phyloP scores from a whole-genome alignment of 1,140 invertebrate species.

The Dinoponera quadriceps region DNA sequence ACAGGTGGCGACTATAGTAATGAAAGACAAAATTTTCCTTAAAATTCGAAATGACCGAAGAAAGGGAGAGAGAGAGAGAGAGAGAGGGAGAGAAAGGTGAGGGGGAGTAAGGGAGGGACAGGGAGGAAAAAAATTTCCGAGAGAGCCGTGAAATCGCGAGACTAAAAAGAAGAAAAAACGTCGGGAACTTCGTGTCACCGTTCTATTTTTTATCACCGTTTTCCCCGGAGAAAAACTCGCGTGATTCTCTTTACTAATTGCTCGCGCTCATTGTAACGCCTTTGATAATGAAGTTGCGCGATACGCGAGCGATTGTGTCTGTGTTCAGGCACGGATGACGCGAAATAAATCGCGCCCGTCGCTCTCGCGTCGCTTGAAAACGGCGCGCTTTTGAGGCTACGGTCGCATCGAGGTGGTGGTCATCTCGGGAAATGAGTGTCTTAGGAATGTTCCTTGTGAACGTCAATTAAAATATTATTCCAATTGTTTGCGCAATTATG shows the following conservation, averaged over 20 bases:
- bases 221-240: background rate
- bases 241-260: background rate
- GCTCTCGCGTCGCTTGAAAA: background rate
- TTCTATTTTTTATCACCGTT: background rate
- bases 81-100: background rate
- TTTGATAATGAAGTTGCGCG: background rate
- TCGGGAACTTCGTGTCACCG: background rate
- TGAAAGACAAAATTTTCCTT: slow-evolving; percentile 31
- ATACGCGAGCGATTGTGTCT: background rate
- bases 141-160: background rate
- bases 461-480: too few relatives aligned
- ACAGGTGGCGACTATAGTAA: background rate
- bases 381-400: too few relatives aligned
- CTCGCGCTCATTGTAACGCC: background rate
- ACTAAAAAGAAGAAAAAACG: slow-evolving; percentile 8
- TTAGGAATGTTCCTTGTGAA: too few relatives aligned
- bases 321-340: background rate
- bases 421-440: too few relatives aligned
- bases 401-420: too few relatives aligned
- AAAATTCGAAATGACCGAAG: slow-evolving; percentile 35
- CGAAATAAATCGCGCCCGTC: background rate
- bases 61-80: background rate
- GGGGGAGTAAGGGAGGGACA: too few relatives aligned
- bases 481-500: too few relatives aligned
- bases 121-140: too few relatives aligned